These are phyloP conservation scores for Apamea epomidion DNA, from an alignment of 2,888 invertebrate species.

Conservation along the genomic window DNA sequence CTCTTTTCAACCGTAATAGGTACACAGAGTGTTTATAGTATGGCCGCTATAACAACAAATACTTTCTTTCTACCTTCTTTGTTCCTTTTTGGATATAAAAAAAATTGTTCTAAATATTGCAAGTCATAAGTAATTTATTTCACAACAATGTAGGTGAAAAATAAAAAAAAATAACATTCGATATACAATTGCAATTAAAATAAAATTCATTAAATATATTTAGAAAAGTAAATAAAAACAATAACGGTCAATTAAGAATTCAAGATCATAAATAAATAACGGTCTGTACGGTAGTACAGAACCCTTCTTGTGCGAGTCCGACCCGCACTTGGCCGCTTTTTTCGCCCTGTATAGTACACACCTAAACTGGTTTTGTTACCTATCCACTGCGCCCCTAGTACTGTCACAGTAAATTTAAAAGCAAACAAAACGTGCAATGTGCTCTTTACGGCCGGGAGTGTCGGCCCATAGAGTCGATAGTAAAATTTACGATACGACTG, in stretches of 20 bases:
- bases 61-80: too few relatives aligned
- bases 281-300: too few relatives aligned
- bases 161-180: too few relatives aligned
- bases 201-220: too few relatives aligned
- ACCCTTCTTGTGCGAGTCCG: neutral
- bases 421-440: conserved; percentile 74
- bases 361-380: conserved; percentile 41
- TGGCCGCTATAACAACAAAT: neutral
- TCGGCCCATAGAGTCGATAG: conserved; percentile 68
- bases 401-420: conserved; percentile 68
- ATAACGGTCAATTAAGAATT: too few relatives aligned
- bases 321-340: neutral
- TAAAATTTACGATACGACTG: conserved; percentile 76
- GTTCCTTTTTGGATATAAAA: too few relatives aligned
- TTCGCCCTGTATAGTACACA: conserved; percentile 10
- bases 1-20: neutral
- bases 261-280: too few relatives aligned
- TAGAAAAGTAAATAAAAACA: too few relatives aligned
- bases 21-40: too few relatives aligned
- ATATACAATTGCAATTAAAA: too few relatives aligned
- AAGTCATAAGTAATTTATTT: too few relatives aligned
- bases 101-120: neutral
- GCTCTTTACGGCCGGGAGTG: conserved; percentile 71
- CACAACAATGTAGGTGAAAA: too few relatives aligned
- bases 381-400: conserved; percentile 62